These are phyloP conservation scores for Nephrotoma guestfalica DNA, from an alignment of 2,888 invertebrate species.

Conservation along the genomic window DNA sequence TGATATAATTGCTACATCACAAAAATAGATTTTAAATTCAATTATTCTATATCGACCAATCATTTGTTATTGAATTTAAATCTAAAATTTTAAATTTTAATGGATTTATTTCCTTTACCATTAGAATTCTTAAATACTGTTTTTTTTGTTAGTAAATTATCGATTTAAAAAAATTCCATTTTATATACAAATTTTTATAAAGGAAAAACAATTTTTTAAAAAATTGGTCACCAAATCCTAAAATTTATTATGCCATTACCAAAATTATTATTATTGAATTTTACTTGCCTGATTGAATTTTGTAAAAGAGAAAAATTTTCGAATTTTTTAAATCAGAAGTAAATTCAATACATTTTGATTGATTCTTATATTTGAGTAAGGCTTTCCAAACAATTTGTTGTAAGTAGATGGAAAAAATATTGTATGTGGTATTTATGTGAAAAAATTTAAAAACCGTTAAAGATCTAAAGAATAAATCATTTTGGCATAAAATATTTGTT, in stretches of 20 bases:
- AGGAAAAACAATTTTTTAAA: background rate
- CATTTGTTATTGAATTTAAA: background rate
- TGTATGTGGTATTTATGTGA: background rate
- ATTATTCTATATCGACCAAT: background rate
- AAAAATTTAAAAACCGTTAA: background rate
- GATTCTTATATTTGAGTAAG: background rate
- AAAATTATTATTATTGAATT: background rate
- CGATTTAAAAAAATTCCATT: background rate
- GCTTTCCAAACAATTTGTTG: background rate
- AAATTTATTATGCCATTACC: background rate
- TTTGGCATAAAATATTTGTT: background rate
- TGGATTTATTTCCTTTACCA: background rate
- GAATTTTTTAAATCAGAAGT: background rate
- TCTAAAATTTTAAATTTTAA: background rate
- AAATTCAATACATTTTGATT: background rate
- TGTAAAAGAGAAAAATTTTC: background rate
- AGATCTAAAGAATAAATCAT: background rate
- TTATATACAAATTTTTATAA: background rate
- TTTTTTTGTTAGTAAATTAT: background rate
- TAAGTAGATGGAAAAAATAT: background rate
- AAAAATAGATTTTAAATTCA: background rate
- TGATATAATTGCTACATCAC: background rate
- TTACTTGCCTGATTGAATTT: background rate
- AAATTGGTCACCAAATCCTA: background rate
- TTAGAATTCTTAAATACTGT: background rate